Base-by-base conservation (phyloP, 2,113 vertebrate genomes). In the Amphiprion ocellaris region DNA sequence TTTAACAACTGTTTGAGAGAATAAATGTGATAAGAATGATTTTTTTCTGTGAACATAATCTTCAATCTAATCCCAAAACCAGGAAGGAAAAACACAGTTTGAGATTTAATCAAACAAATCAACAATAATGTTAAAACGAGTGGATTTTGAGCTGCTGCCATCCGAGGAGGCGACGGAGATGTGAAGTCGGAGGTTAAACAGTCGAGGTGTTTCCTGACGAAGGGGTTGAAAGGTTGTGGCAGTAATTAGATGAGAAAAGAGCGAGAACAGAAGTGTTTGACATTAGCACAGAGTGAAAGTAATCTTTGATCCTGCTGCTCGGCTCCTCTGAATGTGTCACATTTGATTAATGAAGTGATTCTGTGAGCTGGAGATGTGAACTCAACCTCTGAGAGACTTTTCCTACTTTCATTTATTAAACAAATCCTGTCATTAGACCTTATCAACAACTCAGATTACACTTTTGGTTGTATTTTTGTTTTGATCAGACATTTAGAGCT, bases 231-330 rank as follows among this genome's bases (percentile, higher is more conserved):
- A 49, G 55, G 44, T 64, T 50, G 61, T 64, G 46, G 58, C 4
- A 37, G 61, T 73, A 76, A 84, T 80, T 68, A 37, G 55, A 54
- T 41, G 56, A 72, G 56, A 60, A 63, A 46, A 63, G 63, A 72
- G 56, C 21, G 37, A 78, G 54, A 63, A n/a, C 47, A 58, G 54
- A 24, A 44, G 44, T 65, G 65, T 81, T 77, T 85, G 88, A 83
- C 52, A 37, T 77, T 41, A 68, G 1, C 52, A 28, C 80, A 73
- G 3, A 56, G 23, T 73, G 79, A 85, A 80, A 66, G 33, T 74
- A 82, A 75, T 88, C 59, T 59, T 15, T 53, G 28, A 66, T 44
- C 39, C 66, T 56, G 71, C 71, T 58, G 66, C 19, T 62, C 37
- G 1, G 4, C 44, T 65, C 66, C 85, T 46, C 19, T 37, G 52